Conservation (phyloP, 1,140 invertebrate genomes). For the Lasaia peninsularis region DNA sequence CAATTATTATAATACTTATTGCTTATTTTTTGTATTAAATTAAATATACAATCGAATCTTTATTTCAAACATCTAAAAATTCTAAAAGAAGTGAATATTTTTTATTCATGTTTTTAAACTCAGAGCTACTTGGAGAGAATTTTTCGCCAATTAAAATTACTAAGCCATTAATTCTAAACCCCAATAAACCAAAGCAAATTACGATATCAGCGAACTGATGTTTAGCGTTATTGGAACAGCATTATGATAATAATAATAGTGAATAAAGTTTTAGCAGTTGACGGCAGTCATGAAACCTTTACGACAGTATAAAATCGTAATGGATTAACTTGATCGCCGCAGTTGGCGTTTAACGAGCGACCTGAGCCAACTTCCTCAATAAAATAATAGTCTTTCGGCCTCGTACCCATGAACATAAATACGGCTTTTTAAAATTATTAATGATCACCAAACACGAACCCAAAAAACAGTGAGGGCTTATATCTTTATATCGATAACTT, state of each 20-base stretch:
- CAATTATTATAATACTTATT: too few species aligned
- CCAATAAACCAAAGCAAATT: background rate
- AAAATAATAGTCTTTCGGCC: constrained; percentile 60
- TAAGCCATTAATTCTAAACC: background rate
- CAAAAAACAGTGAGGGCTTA: constrained; percentile 26
- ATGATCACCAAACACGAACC: constrained; percentile 30
- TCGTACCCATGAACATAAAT: constrained; percentile 34
- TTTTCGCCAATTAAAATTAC: too few species aligned
- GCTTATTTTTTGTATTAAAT: too few species aligned
- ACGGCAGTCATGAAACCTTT: constrained; percentile 64
- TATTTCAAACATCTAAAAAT: too few species aligned
- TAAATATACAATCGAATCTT: too few species aligned
- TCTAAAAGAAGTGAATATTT: too few species aligned
- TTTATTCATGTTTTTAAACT: too few species aligned
- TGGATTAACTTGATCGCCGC: constrained; percentile 66
- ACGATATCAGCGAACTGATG: background rate
- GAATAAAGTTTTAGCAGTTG: constrained; percentile 54
- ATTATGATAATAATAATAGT: constrained; percentile 33
- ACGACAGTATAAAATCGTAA: constrained; percentile 71
- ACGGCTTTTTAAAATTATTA: constrained; percentile 38
- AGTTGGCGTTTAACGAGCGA: constrained; percentile 61
- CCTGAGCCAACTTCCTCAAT: constrained; percentile 69
- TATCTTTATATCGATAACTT: constrained; percentile 11
- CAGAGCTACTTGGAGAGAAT: too few species aligned
- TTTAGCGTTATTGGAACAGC: background rate